phyloP scores from a whole-genome alignment of 2,888 invertebrate genomes.

The Gymnosoma rotundatum region DNA sequence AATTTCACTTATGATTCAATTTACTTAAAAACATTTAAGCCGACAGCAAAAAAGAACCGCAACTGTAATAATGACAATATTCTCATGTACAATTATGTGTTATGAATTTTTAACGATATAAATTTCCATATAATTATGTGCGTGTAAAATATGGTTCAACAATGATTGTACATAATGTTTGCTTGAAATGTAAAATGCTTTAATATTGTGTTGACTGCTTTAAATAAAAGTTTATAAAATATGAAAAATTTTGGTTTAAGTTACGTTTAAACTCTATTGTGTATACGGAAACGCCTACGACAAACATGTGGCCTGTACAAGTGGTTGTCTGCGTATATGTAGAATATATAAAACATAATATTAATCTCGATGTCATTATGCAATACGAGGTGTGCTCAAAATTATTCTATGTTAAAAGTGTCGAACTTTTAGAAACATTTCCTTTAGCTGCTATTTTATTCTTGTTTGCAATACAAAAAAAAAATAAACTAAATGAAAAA shows the following conservation, averaged over 20 bases:
- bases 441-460: too few species aligned
- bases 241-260: constrained; percentile 8
- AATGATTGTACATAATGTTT: neutral
- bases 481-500: too few species aligned
- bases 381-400: too few species aligned
- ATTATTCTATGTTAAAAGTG: too few species aligned
- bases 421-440: too few species aligned
- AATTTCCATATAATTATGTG: constrained; percentile 42
- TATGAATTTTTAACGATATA: constrained; percentile 35
- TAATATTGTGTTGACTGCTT: constrained; percentile 9
- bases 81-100: neutral
- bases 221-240: constrained; percentile 5
- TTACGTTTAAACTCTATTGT: neutral
- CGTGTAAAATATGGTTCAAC: constrained; percentile 5
- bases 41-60: neutral
- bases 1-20: neutral
- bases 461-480: too few species aligned
- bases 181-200: neutral
- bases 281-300: neutral
- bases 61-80: constrained; percentile 13
- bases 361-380: neutral
- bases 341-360: neutral
- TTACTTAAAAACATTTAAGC: constrained; percentile 17
- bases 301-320: neutral
- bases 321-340: constrained; percentile 12